phyloP scores from a whole-genome alignment of 2,888 invertebrate genomes.

The Papilio gigon region DNA sequence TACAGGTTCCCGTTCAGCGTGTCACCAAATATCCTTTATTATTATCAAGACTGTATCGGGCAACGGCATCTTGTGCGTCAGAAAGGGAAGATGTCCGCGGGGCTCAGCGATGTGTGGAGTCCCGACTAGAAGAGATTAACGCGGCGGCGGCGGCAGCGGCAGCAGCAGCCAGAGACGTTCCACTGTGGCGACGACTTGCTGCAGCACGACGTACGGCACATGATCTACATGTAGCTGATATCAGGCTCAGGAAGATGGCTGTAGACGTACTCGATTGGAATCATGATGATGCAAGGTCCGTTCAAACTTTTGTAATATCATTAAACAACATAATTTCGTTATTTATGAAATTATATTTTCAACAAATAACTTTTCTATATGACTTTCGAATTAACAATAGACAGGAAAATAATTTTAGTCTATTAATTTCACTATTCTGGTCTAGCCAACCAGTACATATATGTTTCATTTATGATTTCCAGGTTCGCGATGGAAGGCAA shows the following conservation, averaged over 20 bases:
- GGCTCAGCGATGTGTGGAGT: constrained; percentile 95
- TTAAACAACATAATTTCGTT: too few species aligned
- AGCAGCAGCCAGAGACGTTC: constrained; percentile 92
- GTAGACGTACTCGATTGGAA: constrained; percentile 97
- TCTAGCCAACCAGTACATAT: too few species aligned
- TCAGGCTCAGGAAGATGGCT: constrained; percentile 95
- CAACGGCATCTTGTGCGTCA: constrained; percentile 92
- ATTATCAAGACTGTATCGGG: constrained; percentile 93
- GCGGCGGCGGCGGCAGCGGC: constrained; percentile 95
- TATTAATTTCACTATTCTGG: too few species aligned
- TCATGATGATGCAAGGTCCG: constrained; percentile 90
- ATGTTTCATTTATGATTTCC: constrained; percentile 27
- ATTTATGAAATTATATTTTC: too few species aligned
- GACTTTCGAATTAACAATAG: too few species aligned
- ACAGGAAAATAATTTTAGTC: too few species aligned
- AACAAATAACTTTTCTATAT: too few species aligned
- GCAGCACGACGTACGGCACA: constrained; percentile 89
- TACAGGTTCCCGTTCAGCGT: constrained; percentile 95
- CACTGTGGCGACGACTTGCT: constrained; percentile 94
- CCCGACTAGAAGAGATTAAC: constrained; percentile 96
- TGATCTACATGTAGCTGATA: constrained; percentile 94
- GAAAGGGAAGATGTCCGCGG: constrained; percentile 91
- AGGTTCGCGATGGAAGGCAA: constrained; percentile 95
- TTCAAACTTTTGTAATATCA: constrained; percentile 16
- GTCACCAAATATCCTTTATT: constrained; percentile 98